Evolutionary conservation across 2,113 vertebrate species (phyloP), one percentile per base, ranked within the genome.

Genomic region (Rhinoptilus africanus): DNA sequence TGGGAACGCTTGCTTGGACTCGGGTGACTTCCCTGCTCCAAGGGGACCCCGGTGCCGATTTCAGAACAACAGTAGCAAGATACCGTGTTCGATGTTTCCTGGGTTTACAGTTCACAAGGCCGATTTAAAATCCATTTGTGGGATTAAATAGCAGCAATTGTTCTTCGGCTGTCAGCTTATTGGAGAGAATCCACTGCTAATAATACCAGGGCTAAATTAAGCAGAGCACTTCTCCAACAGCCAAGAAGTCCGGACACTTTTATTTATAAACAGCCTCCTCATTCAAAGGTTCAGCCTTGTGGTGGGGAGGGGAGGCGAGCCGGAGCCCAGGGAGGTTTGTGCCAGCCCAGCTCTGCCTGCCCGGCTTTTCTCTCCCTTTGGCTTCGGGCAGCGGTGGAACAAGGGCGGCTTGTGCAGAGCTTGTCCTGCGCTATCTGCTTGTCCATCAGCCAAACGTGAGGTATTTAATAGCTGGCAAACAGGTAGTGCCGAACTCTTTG

Each of bases 401-500:
- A 97, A 95, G 94, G 67, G 77, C 19, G 0, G 88, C 89, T 76
- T 94, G 90, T 95, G 88, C 93, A 71, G 86, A 63, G 77, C 87
- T 82, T 2, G 0, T 80, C 66, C 92, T 23, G 28, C 3, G 1
- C 85, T 97, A 93, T 97, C 94, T 6, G 82, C 85, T 92, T 95
- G 96, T 95, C 79, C 88, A 84, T 94, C 95, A 53, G 96, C 94
- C 95, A 97, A 62, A 19, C 4, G 1, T 18, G 9, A 21, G 79
- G 88, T 92, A 94, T 96, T 94, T 94, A 78, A 77, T 50, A 93
- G 95, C 88, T 97, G 95, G 96, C 97, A 97, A 54, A 75, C 90
- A 94, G 94, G 94, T 95, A 94, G 73, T 9, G 1, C 80, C 7
- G 62, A 83, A 7, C 95, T 48, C 94, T 94, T 92, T 95, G 85